Evolutionary conservation across 2,113 vertebrate species (phyloP).

Genomic region (Emydura subglobosa): DNA sequence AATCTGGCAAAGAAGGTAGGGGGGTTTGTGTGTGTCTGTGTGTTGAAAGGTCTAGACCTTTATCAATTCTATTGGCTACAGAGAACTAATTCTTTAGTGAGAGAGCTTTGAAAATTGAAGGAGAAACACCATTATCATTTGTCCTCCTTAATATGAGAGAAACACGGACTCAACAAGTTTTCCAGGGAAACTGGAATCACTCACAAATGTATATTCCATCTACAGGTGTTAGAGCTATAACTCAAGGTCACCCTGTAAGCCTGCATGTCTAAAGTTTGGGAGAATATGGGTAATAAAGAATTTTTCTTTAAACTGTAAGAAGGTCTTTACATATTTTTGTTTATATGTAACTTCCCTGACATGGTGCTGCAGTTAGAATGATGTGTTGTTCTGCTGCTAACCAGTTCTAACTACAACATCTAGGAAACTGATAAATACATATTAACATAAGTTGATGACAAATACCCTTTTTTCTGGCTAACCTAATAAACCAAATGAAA

Average conservation of each 20-base stretch:
- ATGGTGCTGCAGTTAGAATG: background rate
- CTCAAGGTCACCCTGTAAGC: background rate
- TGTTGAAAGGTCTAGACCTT: background rate
- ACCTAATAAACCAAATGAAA: constrained; percentile 26
- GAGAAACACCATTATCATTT: background rate
- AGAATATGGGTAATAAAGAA: background rate
- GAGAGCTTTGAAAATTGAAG: background rate
- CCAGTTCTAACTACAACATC: constrained; percentile 41
- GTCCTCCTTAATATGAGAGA: background rate
- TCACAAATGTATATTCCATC: background rate
- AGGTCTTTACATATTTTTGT: background rate
- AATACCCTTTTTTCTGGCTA: constrained; percentile 43
- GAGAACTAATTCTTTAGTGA: too few relatives aligned
- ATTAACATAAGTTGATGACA: constrained; percentile 50
- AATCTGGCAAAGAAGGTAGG: background rate
- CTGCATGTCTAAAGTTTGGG: background rate
- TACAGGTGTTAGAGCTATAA: background rate
- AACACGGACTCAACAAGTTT: background rate
- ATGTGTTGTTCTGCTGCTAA: constrained; percentile 10
- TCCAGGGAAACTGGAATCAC: background rate
- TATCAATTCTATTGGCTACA: background rate
- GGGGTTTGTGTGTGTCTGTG: background rate
- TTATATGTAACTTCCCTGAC: background rate
- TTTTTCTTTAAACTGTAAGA: background rate
- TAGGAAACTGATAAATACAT: constrained; percentile 36